Base-by-base conservation (phyloP, 2,888 invertebrate species). In the Aspidiotus destructor region DNA sequence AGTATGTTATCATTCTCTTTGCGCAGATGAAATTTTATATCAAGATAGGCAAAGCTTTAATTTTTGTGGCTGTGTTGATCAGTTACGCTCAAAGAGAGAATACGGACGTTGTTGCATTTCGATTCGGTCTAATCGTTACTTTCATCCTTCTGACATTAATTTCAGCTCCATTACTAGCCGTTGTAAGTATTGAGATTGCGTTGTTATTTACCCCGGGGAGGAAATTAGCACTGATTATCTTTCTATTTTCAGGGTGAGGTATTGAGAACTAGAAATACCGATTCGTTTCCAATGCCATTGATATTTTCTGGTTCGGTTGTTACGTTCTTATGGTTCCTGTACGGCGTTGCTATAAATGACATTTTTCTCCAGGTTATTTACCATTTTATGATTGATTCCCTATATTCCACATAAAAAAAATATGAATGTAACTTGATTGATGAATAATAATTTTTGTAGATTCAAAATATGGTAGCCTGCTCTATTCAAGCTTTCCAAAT, bases 271-370 rank as follows among this genome's bases (percentile, higher is more conserved):
- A 85, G 89, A 79, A 91, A 88, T 77, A 90, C 94, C 0, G 90
- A 88, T 71, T 85, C 86, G 52, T 81, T 97, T 78, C 94, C 95
- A 7, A 90, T 95, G 76, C 90, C 92, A 9, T 81, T 96, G 70
- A 92, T 93, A 74, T 78, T 90, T 48, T 86, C 89, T 73, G 92
- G 89, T 72, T 83, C 90, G 42, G 75, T 91, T 8, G 91, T 94
- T 13, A 83, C 87, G 40, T 81, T 83, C 72, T 82, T 86, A 75
- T 93, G 92, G 93, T 79, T 88, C 64, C 75, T 88, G 0, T 93
- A 93, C 77, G 92, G 92, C 13, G 80, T 87, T 72, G 84, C 89
- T 57, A 81, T 92, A 69, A 79, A 83, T 72, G 90, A 92, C 77
- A 76, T 79, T 70, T 91, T 90, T 78, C 82, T 92, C 74, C 81